A percentile compares a stretch with the other conserved stretches of the same genome.
These are phyloP conservation scores for Goniozus legneri DNA, from an alignment of 1,140 invertebrate species.

Conservation along the genomic window DNA sequence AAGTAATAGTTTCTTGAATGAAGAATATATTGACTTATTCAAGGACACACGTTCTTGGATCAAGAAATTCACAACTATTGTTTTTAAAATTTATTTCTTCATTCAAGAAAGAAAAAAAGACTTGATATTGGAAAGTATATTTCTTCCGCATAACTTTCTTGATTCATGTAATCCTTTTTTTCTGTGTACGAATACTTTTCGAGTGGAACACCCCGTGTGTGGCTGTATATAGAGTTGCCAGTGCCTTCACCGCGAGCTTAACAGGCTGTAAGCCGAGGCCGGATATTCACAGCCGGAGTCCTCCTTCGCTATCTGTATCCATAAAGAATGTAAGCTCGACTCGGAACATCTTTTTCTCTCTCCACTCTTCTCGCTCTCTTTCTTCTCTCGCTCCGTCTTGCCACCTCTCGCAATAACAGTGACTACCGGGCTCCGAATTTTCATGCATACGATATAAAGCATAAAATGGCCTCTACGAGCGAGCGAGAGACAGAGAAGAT, in stretches of 20 bases:
- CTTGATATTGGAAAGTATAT: constrained; percentile 5
- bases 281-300: constrained; percentile 16
- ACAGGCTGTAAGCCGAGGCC: constrained; percentile 27
- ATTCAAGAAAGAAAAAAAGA: too few relatives aligned
- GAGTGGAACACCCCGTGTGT: too few relatives aligned
- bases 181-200: too few relatives aligned
- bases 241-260: constrained; percentile 15
- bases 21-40: too few relatives aligned
- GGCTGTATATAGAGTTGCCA: too few relatives aligned
- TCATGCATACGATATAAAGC: constrained; percentile 33
- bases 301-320: constrained; percentile 27
- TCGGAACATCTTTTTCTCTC: neutral
- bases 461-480: constrained; percentile 16
- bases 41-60: too few relatives aligned
- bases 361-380: neutral
- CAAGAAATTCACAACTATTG: too few relatives aligned
- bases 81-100: too few relatives aligned
- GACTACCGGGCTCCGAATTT: constrained; percentile 29
- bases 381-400: constrained; percentile 11
- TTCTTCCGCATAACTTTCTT: constrained; percentile 7
- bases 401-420: constrained; percentile 22
- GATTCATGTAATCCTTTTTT: too few relatives aligned
- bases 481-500: neutral
- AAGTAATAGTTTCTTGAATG: too few relatives aligned
- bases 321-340: constrained; percentile 33